phyloP scores from a whole-genome alignment of 1,140 invertebrate species.

The Orius laevigatus region DNA sequence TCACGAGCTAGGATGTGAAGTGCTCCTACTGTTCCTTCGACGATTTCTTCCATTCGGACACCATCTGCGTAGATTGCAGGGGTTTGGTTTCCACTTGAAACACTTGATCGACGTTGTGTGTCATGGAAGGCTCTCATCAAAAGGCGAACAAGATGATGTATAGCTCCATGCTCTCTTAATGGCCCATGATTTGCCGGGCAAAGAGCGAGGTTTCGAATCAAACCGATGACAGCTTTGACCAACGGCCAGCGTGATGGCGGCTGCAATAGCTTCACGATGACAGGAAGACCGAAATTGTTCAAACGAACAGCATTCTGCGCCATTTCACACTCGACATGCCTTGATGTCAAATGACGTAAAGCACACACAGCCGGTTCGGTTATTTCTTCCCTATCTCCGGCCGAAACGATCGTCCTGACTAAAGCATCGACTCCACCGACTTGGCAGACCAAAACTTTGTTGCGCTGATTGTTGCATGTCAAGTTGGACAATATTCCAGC shows the following conservation, averaged over 20 bases:
- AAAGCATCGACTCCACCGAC: constrained; percentile 92
- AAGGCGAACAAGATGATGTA: constrained; percentile 82
- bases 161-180: constrained; percentile 82
- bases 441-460: constrained; percentile 85
- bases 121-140: constrained; percentile 85
- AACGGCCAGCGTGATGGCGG: constrained; percentile 86
- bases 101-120: constrained; percentile 44
- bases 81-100: constrained; percentile 47
- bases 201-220: constrained; percentile 91
- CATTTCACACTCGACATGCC: constrained; percentile 88
- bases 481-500: constrained; percentile 96
- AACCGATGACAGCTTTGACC: constrained; percentile 89
- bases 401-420: constrained; percentile 83
- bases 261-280: constrained; percentile 89
- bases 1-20: constrained; percentile 94
- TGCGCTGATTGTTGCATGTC: constrained; percentile 97
- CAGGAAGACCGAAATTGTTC: constrained; percentile 81
- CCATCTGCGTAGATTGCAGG: constrained; percentile 75
- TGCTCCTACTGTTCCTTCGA: constrained; percentile 92
- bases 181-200: constrained; percentile 91
- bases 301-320: constrained; percentile 91
- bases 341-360: constrained; percentile 84
- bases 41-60: constrained; percentile 96
- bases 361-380: constrained; percentile 93
- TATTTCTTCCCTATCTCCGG: constrained; percentile 93